Percentiles rank a stretch among this genome's conserved stretches.
phyloP scores from a whole-genome alignment of 92 coral and sea anemone genomes.

The Montipora capitata region DNA sequence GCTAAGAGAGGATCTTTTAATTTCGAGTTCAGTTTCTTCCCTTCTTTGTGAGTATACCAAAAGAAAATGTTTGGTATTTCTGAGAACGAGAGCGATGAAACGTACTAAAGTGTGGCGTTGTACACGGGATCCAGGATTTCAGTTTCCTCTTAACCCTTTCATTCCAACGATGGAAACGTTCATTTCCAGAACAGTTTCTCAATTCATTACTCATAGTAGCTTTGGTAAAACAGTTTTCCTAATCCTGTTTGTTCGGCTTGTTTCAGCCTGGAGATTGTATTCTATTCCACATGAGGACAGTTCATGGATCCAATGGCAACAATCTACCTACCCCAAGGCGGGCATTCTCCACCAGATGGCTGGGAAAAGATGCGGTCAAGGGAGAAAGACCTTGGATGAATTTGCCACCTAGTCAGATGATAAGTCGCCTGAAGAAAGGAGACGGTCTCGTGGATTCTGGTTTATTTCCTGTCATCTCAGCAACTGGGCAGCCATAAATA shows the following conservation, averaged over 20 bases:
- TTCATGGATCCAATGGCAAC: conserved; percentile 67
- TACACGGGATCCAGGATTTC: too few relatives aligned
- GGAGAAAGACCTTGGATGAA: conserved; percentile 68
- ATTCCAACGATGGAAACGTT: too few relatives aligned
- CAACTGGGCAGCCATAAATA: background rate
- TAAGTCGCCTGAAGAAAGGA: conserved; percentile 33
- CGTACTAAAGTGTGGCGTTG: too few relatives aligned
- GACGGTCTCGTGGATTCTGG: conserved; percentile 56
- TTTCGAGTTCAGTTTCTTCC: too few relatives aligned
- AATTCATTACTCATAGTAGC: too few relatives aligned
- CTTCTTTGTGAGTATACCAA: too few relatives aligned
- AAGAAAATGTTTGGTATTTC: too few relatives aligned
- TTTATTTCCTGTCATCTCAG: conserved; percentile 49
- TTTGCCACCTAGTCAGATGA: conserved; percentile 50
- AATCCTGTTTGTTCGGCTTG: background rate
- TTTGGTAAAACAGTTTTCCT: too few relatives aligned
- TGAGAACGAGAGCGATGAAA: too few relatives aligned
- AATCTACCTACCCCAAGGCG: conserved; percentile 56
- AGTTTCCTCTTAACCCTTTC: too few relatives aligned
- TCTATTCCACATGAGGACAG: conserved; percentile 69
- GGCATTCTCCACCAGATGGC: conserved; percentile 75
- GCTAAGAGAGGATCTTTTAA: too few relatives aligned
- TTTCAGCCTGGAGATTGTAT: conserved; percentile 77
- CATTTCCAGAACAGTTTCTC: too few relatives aligned
- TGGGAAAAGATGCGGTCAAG: conserved; percentile 66